Percentiles rank a stretch among this genome's conserved stretches.
Conservation (phyloP, 2,797 vertebrate genomes). For the Gypaetus barbatus region DNA sequence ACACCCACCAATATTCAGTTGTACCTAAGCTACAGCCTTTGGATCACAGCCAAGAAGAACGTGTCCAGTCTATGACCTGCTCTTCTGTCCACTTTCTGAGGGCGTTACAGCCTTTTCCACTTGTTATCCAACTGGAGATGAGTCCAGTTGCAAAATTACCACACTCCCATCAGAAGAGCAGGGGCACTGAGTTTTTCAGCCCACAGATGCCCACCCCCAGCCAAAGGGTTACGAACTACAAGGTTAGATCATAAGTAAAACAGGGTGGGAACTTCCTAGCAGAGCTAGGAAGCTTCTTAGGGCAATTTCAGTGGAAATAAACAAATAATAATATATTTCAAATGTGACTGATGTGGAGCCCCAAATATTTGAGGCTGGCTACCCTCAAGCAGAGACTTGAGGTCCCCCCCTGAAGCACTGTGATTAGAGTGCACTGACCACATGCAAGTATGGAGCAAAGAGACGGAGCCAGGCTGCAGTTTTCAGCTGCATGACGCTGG, state of each 20-base stretch:
- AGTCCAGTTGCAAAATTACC: not conserved
- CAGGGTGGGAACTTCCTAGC: constrained; percentile 56
- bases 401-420: fast-evolving
- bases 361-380: not conserved
- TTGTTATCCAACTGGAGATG: not conserved
- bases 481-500: not conserved
- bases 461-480: not conserved
- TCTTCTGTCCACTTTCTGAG: not conserved
- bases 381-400: not conserved
- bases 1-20: not conserved
- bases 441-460: not conserved
- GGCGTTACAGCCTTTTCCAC: not conserved
- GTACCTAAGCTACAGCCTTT: not conserved
- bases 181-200: not conserved
- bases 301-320: not conserved
- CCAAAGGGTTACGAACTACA: not conserved
- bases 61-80: not conserved
- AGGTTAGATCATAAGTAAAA: constrained; percentile 38
- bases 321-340: not conserved
- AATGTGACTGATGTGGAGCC: not conserved
- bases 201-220: not conserved
- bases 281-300: not conserved
- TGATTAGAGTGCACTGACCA: not conserved
- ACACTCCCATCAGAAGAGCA: not conserved
- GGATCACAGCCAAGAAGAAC: not conserved